Base-by-base conservation (phyloP, 2,113 vertebrate species). In the Procavia capensis region DNA sequence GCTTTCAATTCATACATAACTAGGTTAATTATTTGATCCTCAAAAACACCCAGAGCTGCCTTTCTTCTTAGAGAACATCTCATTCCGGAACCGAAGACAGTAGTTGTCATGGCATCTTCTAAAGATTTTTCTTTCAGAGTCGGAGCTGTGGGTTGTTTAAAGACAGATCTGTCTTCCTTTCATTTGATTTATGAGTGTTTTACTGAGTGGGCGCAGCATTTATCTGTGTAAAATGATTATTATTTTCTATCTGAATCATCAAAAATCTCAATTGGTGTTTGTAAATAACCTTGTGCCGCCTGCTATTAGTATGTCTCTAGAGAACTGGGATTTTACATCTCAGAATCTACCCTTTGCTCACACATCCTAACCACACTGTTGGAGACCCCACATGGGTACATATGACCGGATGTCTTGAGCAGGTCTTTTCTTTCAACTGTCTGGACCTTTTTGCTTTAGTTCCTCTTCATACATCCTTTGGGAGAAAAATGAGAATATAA, bases 341-440 rank as follows among this genome's bases (percentile, higher is more conserved):
- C 24, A 39, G 75, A 70, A 5, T 16, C 14, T 16, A 16, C 50
- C 8, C 13, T 3, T 1, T 24, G 31, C 4, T 29, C 10, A 22
- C 3, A 9, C 8, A 0, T 0, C 11, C 3, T 10, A 5, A 2
- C n/a, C 80, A 81, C 59, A 22, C 75, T 36, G 19, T 74, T 41
- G 39, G 78, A n/a, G 82, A 83, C 22, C 24, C 64, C 76, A 8
- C 41, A 10, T 8, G 14, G 19, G 66, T 16, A 22, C 5, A 45
- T n/a, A 17, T 11, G 3, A 63, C 41, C 16, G 11, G 2, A 2
- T 61, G 41, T 45, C 83, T 24, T 66, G 43, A 13, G 36, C 5
- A 66, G 34, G n/a, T 61, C 61, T 84, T 91, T 47, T 47, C 41
- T 91, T 95, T 84, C 16, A 54, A 64, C 91, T 34, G 39, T 84